Percentiles rank a stretch among this genome's conserved stretches.
phyloP scores from a whole-genome alignment of 1,140 invertebrate species.

The Drosophila ambigua region DNA sequence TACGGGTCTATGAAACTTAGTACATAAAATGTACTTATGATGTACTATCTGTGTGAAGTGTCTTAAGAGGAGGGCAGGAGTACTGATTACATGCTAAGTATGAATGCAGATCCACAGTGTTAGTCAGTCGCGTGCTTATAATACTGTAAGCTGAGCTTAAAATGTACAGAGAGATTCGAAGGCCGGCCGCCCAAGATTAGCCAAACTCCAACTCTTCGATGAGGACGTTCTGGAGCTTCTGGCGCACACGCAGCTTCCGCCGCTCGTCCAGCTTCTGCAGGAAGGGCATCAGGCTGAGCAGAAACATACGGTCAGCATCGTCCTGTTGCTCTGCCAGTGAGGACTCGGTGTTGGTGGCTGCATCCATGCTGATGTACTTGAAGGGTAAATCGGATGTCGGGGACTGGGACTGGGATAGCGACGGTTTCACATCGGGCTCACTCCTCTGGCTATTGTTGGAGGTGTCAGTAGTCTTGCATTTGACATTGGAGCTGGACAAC shows the following conservation, averaged over 20 bases:
- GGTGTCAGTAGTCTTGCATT: slow-evolving; percentile 14
- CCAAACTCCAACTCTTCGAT: slow-evolving; percentile 74
- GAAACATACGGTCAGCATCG: slow-evolving; percentile 76
- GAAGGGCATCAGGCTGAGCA: slow-evolving; percentile 74
- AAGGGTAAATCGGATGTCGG: slow-evolving; percentile 54
- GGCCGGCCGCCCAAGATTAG: slow-evolving; percentile 16
- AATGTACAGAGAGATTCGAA: slow-evolving; percentile 23
- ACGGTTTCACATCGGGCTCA: slow-evolving; percentile 44
- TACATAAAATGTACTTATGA: slow-evolving; percentile 18
- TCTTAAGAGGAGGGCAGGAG: slow-evolving; percentile 36
- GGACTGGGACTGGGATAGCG: slow-evolving; percentile 4
- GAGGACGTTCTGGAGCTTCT: slow-evolving; percentile 73
- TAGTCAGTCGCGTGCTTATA: slow-evolving; percentile 65
- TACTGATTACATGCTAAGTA: slow-evolving; percentile 70
- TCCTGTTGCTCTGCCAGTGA: slow-evolving; percentile 41
- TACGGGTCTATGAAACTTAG: slow-evolving; percentile 14
- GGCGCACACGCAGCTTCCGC: slow-evolving; percentile 67
- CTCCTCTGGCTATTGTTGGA: slow-evolving; percentile 37
- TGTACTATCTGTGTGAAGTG: slow-evolving; percentile 2
- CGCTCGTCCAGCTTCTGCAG: slow-evolving; percentile 69
- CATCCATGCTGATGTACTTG: slow-evolving; percentile 69
- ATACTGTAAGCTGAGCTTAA: slow-evolving; percentile 78
- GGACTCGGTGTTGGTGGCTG: slow-evolving; percentile 65
- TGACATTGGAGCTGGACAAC: slow-evolving; percentile 29
- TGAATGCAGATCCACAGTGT: slow-evolving; percentile 42